phyloP scores from a whole-genome alignment of 2,888 invertebrate genomes.

The Pilophorus perplexus region DNA sequence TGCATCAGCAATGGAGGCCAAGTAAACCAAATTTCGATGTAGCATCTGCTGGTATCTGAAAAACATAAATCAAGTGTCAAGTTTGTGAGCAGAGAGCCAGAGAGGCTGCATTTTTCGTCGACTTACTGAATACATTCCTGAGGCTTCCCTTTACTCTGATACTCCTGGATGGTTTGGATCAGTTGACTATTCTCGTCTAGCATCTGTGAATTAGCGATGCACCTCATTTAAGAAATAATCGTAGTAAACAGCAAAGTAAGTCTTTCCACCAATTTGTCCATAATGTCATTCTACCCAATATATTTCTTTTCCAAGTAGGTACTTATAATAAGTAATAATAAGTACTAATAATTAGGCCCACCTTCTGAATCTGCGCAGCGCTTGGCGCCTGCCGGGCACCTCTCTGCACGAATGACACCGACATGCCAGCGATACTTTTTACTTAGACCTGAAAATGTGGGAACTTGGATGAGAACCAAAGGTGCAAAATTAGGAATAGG shows the following conservation, averaged over 20 bases:
- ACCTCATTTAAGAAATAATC: background rate
- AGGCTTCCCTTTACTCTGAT: constrained; percentile 90
- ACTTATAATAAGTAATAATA: no score
- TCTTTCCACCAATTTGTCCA: background rate
- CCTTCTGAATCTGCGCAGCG: constrained; percentile 80
- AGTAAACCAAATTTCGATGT: constrained; percentile 91
- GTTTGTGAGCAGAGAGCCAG: background rate
- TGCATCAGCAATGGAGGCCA: constrained; percentile 95
- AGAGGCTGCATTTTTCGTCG: background rate
- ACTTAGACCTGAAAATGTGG: background rate
- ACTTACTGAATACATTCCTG: constrained; percentile 86
- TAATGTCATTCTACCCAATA: background rate
- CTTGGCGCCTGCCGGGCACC: constrained; percentile 66
- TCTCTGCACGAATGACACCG: constrained; percentile 70
- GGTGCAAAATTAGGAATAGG: no score
- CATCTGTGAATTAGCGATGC: constrained; percentile 64
- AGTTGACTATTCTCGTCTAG: constrained; percentile 95
- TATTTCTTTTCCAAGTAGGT: background rate
- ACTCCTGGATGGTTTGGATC: constrained; percentile 95
- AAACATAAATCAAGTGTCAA: constrained; percentile 6
- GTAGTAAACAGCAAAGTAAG: background rate
- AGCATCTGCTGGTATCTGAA: constrained; percentile 79
- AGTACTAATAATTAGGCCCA: no score
- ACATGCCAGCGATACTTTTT: constrained; percentile 57
- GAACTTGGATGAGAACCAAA: background rate